A percentile compares a stretch with the other conserved stretches of the same genome.
Evolutionary conservation across 2,113 vertebrate genomes (phyloP).

Genomic region (Melozone crissalis): DNA sequence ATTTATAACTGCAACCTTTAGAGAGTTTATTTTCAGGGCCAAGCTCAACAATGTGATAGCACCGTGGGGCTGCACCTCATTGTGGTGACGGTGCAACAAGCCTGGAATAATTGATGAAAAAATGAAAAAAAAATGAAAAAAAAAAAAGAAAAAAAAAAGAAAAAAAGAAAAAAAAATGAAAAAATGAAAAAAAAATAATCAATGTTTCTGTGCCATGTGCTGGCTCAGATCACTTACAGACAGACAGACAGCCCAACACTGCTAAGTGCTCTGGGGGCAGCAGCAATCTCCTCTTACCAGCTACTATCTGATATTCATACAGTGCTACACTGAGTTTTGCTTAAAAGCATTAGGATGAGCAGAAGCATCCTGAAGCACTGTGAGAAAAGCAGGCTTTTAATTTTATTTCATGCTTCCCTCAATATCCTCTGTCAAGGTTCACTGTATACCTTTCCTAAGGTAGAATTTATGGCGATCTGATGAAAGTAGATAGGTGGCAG

Average conservation of each 20-base stretch:
- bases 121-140: too few species aligned
- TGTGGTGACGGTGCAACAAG: not conserved
- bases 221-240: not conserved
- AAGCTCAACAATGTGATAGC: not conserved
- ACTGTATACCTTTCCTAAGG: not conserved
- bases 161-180: too few species aligned
- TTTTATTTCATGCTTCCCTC: not conserved
- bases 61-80: not conserved
- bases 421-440: not conserved
- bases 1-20: conserved; percentile 29
- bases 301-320: not conserved
- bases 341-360: not conserved
- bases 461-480: not conserved
- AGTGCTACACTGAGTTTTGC: not conserved
- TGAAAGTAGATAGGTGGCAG: not conserved
- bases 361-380: not conserved
- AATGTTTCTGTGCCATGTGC: not conserved
- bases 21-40: not conserved
- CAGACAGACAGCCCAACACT: not conserved
- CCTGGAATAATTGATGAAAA: not conserved
- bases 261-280: not conserved
- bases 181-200: too few species aligned
- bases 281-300: not conserved
- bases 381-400: not conserved
- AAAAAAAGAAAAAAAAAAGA: too few species aligned